Percentiles rank a stretch among this genome's conserved stretches.
phyloP scores from a whole-genome alignment of 2,888 invertebrate genomes.

The Lasius platythorax region DNA sequence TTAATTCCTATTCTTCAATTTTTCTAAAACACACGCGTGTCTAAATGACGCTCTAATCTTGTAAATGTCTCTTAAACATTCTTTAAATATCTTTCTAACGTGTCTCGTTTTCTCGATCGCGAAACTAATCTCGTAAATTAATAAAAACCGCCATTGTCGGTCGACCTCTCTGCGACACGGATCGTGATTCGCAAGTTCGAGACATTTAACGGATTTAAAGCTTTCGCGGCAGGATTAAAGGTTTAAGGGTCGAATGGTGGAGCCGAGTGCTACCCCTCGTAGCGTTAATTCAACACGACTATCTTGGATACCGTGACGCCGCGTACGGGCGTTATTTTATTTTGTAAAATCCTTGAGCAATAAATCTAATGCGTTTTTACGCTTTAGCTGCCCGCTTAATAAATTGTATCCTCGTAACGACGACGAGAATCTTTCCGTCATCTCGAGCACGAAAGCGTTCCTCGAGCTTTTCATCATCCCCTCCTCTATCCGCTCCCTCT shows the following conservation, averaged over 20 bases:
- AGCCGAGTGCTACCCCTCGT: constrained; percentile 43
- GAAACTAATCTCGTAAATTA: neutral
- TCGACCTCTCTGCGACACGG: neutral
- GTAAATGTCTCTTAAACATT: neutral
- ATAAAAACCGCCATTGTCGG: constrained; percentile 36
- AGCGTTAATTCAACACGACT: constrained; percentile 54
- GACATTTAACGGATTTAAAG: constrained; percentile 53
- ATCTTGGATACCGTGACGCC: constrained; percentile 10
- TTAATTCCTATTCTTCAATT: neutral
- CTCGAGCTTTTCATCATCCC: neutral
- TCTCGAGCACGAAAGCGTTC: constrained; percentile 34
- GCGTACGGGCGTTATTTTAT: constrained; percentile 39
- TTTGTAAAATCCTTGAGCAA: neutral
- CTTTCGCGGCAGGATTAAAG: constrained; percentile 49
- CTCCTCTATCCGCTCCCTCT: neutral
- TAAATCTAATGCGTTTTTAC: constrained; percentile 48
- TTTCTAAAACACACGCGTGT: neutral
- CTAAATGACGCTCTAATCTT: neutral
- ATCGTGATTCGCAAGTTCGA: constrained; percentile 43
- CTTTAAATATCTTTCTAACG: neutral
- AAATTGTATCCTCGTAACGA: constrained; percentile 46
- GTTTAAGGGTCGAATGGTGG: constrained; percentile 41
- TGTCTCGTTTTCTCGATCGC: neutral
- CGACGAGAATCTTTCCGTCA: constrained; percentile 35
- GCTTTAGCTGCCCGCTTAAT: constrained; percentile 29